Conservation (phyloP, 2,113 vertebrate genomes). For the Mesitornis unicolor region DNA sequence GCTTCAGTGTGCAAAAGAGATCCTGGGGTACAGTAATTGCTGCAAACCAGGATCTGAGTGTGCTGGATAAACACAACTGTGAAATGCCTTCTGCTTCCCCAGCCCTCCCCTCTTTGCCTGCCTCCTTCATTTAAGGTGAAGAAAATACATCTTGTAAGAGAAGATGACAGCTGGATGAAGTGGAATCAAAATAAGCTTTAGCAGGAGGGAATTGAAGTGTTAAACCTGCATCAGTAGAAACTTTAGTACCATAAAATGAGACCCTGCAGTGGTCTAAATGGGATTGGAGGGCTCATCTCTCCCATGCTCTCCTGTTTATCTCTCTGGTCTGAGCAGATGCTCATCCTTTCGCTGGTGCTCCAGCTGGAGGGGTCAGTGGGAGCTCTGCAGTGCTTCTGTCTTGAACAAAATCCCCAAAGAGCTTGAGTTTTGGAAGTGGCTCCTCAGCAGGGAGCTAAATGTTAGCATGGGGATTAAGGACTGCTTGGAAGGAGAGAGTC, state of each 20-base stretch:
- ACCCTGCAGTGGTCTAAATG: background rate
- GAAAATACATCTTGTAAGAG: background rate
- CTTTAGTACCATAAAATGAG: background rate
- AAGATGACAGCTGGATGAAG: background rate
- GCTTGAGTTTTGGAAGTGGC: background rate
- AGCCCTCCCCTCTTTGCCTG: background rate
- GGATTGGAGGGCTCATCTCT: background rate
- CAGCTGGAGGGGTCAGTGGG: background rate
- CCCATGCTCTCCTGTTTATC: background rate
- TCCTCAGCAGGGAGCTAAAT: background rate
- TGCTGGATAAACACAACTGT: background rate
- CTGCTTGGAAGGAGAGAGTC: background rate
- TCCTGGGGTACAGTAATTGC: background rate
- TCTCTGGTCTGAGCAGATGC: background rate
- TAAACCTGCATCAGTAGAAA: background rate
- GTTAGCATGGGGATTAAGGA: background rate
- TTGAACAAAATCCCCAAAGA: background rate
- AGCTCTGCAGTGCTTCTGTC: background rate
- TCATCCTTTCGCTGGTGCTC: background rate
- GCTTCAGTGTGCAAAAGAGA: background rate
- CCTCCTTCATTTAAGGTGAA: background rate
- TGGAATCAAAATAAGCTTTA: background rate
- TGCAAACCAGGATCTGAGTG: accelerated
- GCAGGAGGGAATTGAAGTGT: background rate
- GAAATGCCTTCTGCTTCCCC: background rate